These are phyloP conservation scores for Volucella bombylans DNA, from an alignment of 2,888 invertebrate species.

Conservation along the genomic window DNA sequence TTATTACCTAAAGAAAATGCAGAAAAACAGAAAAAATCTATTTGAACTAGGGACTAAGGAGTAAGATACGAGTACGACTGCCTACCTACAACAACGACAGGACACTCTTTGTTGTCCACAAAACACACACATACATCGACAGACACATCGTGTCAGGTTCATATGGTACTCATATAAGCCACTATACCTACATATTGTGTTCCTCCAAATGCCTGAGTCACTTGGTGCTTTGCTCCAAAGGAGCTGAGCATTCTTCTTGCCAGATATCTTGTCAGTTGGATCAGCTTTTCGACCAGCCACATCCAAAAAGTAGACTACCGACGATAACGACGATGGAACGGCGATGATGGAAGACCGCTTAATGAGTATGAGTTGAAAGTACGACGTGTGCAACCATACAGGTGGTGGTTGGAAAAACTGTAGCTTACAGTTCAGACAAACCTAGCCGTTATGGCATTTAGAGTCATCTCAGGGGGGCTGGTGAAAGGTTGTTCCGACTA, in stretches of 20 bases:
- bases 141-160: not conserved
- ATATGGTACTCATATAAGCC: not conserved
- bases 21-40: constrained; percentile 63
- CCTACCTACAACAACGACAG: constrained; percentile 20
- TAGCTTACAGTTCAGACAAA: constrained; percentile 13
- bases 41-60: constrained; percentile 54
- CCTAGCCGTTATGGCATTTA: constrained; percentile 5
- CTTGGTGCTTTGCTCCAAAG: constrained; percentile 45
- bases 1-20: constrained; percentile 60
- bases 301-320: not conserved
- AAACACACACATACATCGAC: constrained; percentile 7
- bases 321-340: no score
- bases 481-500: not conserved
- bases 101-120: constrained; percentile 45
- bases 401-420: constrained; percentile 62
- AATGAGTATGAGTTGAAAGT: no score
- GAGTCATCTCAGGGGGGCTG: constrained; percentile 37
- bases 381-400: constrained; percentile 35
- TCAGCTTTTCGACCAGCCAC: no score
- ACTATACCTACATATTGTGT: not conserved
- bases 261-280: not conserved
- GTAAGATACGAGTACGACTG: constrained; percentile 61
- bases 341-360: no score
- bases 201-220: constrained; percentile 35
- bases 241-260: constrained; percentile 41